Conservation (phyloP, 2,113 vertebrate genomes). For the Bubo blakistoni region DNA sequence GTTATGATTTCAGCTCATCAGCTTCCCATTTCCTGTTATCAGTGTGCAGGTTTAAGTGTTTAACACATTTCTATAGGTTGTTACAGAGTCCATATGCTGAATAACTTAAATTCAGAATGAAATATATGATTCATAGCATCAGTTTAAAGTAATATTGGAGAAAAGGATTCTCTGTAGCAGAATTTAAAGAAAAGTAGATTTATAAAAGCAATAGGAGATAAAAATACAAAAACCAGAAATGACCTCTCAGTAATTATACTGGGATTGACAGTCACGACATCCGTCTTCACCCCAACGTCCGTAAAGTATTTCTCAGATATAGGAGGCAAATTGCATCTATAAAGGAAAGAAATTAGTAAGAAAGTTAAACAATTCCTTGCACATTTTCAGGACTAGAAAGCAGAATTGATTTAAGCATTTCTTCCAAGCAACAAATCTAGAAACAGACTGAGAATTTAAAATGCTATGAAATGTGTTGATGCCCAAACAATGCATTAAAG, state of each 20-base stretch:
- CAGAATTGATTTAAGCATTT: not conserved
- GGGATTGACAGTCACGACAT: constrained; percentile 95
- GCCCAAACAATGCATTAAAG: not conserved
- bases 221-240: not conserved
- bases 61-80: not conserved
- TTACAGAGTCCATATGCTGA: not conserved
- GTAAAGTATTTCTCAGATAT: constrained; percentile 87
- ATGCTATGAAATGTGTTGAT: not conserved
- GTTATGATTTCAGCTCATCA: not conserved
- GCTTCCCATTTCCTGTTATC: not conserved
- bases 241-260: constrained; percentile 97
- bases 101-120: not conserved
- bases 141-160: not conserved
- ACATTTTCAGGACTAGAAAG: not conserved
- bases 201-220: not conserved
- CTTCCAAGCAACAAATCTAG: not conserved
- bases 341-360: constrained; percentile 8
- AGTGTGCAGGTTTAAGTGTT: not conserved
- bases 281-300: constrained; percentile 93
- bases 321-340: constrained; percentile 94
- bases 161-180: not conserved
- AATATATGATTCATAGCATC: not conserved
- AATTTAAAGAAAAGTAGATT: not conserved
- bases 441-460: not conserved
- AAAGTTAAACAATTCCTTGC: not conserved